Evolutionary conservation across 2,888 invertebrate genomes (phyloP), one percentile per base, ranked within the genome.

Genomic region (Celastrina argiolus): DNA sequence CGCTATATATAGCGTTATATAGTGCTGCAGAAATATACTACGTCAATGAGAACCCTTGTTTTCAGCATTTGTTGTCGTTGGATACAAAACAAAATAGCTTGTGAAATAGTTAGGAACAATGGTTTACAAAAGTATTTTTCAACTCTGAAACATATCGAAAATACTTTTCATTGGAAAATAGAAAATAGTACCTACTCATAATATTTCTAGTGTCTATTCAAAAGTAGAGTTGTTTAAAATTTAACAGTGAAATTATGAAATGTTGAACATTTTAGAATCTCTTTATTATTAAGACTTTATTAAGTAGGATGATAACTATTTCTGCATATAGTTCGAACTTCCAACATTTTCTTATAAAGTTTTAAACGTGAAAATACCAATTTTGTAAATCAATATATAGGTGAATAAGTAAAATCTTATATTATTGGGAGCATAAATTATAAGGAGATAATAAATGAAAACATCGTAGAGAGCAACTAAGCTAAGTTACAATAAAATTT

Each of bases 401-500:
- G 1, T 28, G 28, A 28, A 28, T 3, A 4, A 28, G 28, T 28
- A 28, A 28, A 28, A 28, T 2, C 28, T 28, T 3, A 28, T 28
- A 28, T 28, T 28, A 28, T 36, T 36, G 1, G 2, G 1, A 2
- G 10, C 8, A 36, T 36, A 36, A n/a, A n/a, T n/a, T 56, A 14
- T 6, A 7, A 26, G 56, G 10, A 3, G 8, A 59, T 36, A 36
- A 59, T 59, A 34, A 28, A 31, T 31, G n/a, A 34, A 10, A 16
- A 59, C 18, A 34, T 34, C 18, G 10, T 14, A 36, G 61, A 22
- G 31, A 36, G 36, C 61, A 39, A 61, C 36, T 14, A 39, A 61
- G 61, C 36, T 14, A 39, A 61, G 61, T 61, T 39, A 39, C 18
- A 39, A 22, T 61, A 39, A 39, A 36, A 14, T 39, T 61, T 39